Conservation (phyloP, 2,113 vertebrate species). For the Myotis yumanensis region DNA sequence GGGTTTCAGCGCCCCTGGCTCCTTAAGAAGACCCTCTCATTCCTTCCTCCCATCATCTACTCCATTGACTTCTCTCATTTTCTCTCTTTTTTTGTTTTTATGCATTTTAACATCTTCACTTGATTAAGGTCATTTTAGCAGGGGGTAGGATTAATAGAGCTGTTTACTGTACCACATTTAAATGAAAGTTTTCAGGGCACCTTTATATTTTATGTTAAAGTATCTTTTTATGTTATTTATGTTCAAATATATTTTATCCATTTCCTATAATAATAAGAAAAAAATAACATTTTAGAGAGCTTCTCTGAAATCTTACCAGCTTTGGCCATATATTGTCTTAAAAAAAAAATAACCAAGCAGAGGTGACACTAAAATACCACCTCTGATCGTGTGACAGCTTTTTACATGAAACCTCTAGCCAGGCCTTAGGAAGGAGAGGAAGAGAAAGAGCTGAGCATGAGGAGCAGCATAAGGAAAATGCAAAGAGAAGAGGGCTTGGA, state of each 20-base stretch:
- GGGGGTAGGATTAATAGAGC: neutral
- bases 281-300: constrained; percentile 14
- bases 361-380: neutral
- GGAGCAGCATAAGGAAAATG: neutral
- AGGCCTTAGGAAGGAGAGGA: neutral
- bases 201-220: constrained; percentile 38
- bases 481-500: neutral
- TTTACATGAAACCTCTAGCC: neutral
- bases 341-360: neutral
- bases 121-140: constrained; percentile 15
- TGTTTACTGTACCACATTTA: constrained; percentile 22
- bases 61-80: neutral
- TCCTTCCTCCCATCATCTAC: neutral
- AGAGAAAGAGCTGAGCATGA: neutral
- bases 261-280: constrained; percentile 26
- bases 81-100: constrained; percentile 14
- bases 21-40: neutral
- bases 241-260: neutral
- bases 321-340: neutral
- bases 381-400: neutral
- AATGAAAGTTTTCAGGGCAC: neutral
- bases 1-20: too few species aligned
- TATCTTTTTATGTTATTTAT: neutral
- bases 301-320: constrained; percentile 27
- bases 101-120: constrained; percentile 15